Conservation (phyloP, 2,888 invertebrate species). For the Mythimna albipuncta region DNA sequence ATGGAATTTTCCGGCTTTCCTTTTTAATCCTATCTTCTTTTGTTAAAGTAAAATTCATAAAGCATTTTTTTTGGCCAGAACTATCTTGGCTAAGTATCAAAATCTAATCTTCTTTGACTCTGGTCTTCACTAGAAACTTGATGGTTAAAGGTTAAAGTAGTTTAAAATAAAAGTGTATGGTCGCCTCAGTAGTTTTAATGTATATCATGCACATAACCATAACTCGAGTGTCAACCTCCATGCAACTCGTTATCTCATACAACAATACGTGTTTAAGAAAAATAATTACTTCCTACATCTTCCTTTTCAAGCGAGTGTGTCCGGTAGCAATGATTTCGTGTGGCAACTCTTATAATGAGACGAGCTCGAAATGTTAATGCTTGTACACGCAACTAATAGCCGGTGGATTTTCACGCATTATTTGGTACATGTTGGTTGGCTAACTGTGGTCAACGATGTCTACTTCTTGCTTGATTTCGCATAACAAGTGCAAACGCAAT, state of each 20-base stretch:
- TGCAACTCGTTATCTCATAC: slow-evolving; percentile 34
- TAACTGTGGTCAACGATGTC: slow-evolving; percentile 73
- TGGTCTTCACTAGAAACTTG: slow-evolving; percentile 1
- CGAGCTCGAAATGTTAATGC: slow-evolving; percentile 58
- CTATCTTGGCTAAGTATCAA: slow-evolving; percentile 2
- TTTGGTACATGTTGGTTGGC: slow-evolving; percentile 78
- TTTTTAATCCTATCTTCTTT: slow-evolving; percentile 13
- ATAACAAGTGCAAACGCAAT: slow-evolving; percentile 84
- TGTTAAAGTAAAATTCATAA: slow-evolving; percentile 12
- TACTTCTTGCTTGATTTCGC: slow-evolving; percentile 75
- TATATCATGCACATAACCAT: slow-evolving; percentile 30
- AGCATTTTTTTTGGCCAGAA: background rate
- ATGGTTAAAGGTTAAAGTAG: background rate
- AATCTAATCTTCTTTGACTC: slow-evolving; percentile 14
- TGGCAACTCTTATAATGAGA: slow-evolving; percentile 45
- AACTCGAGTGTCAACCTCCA: slow-evolving; percentile 34
- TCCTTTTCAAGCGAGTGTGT: slow-evolving; percentile 43
- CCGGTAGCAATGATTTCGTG: slow-evolving; percentile 48
- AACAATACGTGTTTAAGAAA: slow-evolving; percentile 56
- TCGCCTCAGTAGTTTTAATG: background rate
- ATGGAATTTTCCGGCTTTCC: background rate
- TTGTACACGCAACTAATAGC: slow-evolving; percentile 61
- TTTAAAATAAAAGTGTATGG: background rate
- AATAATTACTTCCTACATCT: slow-evolving; percentile 57
- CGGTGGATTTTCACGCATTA: slow-evolving; percentile 77